Evolutionary conservation across 1,140 invertebrate species (phyloP).

Genomic region (Rhizoglyphus robini): DNA sequence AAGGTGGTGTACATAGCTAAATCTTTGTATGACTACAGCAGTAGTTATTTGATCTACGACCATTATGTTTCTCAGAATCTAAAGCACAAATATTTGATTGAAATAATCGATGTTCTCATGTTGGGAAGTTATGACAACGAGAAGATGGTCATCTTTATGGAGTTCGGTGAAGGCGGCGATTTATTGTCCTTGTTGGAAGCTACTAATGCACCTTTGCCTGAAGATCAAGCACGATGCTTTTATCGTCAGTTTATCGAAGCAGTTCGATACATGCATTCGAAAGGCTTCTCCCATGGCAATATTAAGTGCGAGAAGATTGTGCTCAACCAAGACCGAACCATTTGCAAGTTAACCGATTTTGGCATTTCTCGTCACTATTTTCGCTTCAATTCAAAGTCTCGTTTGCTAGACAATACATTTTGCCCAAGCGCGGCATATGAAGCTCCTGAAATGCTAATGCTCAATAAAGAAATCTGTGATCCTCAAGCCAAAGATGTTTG

Average conservation of each 20-base stretch:
- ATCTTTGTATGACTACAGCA: too few relatives aligned
- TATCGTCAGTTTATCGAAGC: constrained; percentile 16
- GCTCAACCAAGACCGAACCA: constrained; percentile 40
- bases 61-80: background rate
- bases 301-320: constrained; percentile 91
- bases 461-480: constrained; percentile 45
- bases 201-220: background rate
- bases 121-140: too few relatives aligned
- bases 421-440: constrained; percentile 53
- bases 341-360: constrained; percentile 15
- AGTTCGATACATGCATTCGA: constrained; percentile 4
- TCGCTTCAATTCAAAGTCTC: constrained; percentile 28
- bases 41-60: background rate
- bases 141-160: constrained; percentile 24
- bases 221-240: constrained; percentile 2
- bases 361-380: constrained; percentile 30
- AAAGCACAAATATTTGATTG: background rate
- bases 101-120: background rate
- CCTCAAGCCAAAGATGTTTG: constrained; percentile 53
- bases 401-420: constrained; percentile 44
- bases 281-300: constrained; percentile 70
- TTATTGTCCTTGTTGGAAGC: background rate
- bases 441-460: constrained; percentile 49
- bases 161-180: constrained; percentile 17
- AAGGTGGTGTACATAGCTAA: too few relatives aligned